Evolutionary conservation across 2,797 vertebrate species (phyloP).

Genomic region (Hemibagrus guttatus): DNA sequence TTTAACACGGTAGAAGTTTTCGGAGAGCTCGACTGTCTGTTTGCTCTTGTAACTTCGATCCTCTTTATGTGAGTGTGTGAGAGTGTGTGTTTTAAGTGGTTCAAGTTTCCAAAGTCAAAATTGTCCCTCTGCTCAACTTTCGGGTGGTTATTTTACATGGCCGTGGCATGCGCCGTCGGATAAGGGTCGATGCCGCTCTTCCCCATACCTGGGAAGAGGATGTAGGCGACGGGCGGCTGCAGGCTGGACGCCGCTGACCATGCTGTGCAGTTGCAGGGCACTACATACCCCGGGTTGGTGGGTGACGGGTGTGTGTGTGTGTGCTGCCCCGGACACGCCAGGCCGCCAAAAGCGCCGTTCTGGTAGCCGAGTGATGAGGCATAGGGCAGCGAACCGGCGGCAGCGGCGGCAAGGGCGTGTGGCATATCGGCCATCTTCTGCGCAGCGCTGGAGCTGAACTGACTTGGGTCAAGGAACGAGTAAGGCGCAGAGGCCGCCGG

Average conservation of each 20-base stretch:
- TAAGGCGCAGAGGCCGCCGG: constrained; percentile 85
- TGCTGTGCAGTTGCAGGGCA: constrained; percentile 98
- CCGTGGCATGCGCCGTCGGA: constrained; percentile 92
- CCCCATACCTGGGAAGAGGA: constrained; percentile 99
- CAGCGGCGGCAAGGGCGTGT: constrained; percentile 90
- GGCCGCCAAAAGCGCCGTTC: constrained; percentile 94
- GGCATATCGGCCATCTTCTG: constrained; percentile 99
- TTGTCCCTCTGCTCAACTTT: constrained; percentile 57
- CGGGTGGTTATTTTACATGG: constrained; percentile 83
- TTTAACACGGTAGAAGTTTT: constrained; percentile 14
- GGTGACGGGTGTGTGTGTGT: constrained; percentile 99
- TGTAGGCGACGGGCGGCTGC: constrained; percentile 99
- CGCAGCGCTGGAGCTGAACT: constrained; percentile 94
- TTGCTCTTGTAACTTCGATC: constrained; percentile 23
- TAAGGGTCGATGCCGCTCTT: constrained; percentile 98
- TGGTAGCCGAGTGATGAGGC: constrained; percentile 98
- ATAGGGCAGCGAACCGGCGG: constrained; percentile 91
- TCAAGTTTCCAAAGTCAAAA: constrained; percentile 76
- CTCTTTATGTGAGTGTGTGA: constrained; percentile 9
- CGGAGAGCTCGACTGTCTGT: constrained; percentile 2
- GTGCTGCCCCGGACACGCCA: constrained; percentile 95
- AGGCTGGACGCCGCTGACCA: constrained; percentile 93
- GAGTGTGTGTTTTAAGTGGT: constrained; percentile 79
- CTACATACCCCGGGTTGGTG: constrained; percentile 97
- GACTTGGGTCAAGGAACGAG: constrained; percentile 96